Percentiles rank a stretch among this genome's conserved stretches.
Conservation (phyloP, 2,113 vertebrate genomes). For the Gopherus flavomarginatus region DNA sequence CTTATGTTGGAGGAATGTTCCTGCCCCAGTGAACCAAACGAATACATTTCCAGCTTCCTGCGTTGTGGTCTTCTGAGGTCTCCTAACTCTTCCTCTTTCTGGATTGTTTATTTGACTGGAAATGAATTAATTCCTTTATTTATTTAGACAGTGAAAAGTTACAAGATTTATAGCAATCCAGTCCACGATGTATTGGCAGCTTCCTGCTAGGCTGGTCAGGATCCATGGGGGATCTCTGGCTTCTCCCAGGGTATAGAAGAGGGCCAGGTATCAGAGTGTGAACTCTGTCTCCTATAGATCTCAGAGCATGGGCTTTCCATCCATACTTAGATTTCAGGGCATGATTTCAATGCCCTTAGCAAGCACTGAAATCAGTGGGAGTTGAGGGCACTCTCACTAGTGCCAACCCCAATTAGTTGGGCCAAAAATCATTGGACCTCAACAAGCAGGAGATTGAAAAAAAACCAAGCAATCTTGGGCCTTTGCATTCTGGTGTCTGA, state of each 20-base stretch:
- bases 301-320: neutral
- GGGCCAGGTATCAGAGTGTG: neutral
- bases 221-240: neutral
- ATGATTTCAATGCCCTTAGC: neutral
- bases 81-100: neutral
- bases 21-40: conserved; percentile 33
- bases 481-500: neutral
- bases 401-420: neutral
- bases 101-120: accelerated
- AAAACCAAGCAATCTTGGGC: neutral
- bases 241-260: neutral
- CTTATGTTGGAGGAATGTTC: conserved; percentile 60
- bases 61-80: accelerated
- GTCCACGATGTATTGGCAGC: neutral
- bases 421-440: neutral
- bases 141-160: neutral
- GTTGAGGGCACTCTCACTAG: accelerated
- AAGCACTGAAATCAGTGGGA: no score
- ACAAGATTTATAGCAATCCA: neutral
- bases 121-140: neutral
- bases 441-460: neutral
- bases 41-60: conserved; percentile 26
- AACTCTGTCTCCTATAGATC: neutral
- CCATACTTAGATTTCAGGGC: neutral
- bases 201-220: neutral